Base-by-base conservation (phyloP, 1,140 invertebrate species). In the Berghia stephanieae region DNA sequence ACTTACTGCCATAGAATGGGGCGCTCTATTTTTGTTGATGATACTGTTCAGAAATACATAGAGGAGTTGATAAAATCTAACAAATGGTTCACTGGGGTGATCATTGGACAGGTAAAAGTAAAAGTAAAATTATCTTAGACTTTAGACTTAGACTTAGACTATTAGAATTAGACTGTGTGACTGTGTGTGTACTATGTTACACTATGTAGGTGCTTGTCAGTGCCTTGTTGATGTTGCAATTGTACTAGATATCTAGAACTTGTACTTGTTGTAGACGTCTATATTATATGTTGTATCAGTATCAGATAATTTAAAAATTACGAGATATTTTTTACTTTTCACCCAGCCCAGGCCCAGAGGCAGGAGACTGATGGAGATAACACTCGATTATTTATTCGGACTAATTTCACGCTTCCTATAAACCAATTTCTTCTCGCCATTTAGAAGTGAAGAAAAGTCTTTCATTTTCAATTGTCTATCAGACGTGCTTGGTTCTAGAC, bases 61-160 rank as follows among this genome's bases (percentile, higher is more conserved):
- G 79, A 82, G 27, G 73, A 85, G 44, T 67, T 85, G 40, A 71
- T 82, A n/a, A 70, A 79, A 27, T 77, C 42, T 69, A 79, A 79
- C 44, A 79, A 80, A 31, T 85, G 84, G 83, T 80, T 80, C 67
- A 75, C 85, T 40, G 86, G 86, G 24, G 73, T 86, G 42, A 81
- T 87, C 36, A 83, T 86, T 34, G 86, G 85, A 67, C 85, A 86
- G 80, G 86, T 86, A 75, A 63, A 4, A 27, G n/a, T 1, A 21
- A 0, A 21, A 40, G 24, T 10, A 31, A 38, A 31, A 31, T 43
- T 57, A 2, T 42, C 40, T 38, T 44, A 34, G 27, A 52, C 69
- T 36, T 18, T 27, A 21, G 27, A 10, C 18, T 3, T 38, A 78
- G 18, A 3, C 10, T 2, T 66, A 31, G 42, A 34, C 2, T 72